These are phyloP conservation scores for Brachypodius melanocephalos DNA, from an alignment of 2,113 vertebrate species.

Conservation along the genomic window DNA sequence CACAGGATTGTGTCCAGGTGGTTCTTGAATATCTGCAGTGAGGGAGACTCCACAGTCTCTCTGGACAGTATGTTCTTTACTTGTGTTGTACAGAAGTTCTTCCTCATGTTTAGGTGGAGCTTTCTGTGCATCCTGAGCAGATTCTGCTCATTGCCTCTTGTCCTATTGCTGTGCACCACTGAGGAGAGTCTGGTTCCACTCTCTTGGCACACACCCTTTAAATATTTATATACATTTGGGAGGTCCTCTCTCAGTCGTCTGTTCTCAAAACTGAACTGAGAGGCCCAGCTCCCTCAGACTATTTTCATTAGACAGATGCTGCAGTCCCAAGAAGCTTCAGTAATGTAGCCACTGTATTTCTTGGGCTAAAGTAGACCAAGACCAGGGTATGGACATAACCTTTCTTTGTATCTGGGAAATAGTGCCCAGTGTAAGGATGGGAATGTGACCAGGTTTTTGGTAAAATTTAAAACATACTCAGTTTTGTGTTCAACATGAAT, in stretches of 20 bases:
- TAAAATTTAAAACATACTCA: background rate
- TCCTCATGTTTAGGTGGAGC: background rate
- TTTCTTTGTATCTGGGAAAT: background rate
- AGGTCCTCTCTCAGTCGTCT: background rate
- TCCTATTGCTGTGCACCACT: background rate
- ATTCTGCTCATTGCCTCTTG: background rate
- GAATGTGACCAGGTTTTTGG: background rate
- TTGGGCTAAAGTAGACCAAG: background rate
- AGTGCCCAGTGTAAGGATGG: background rate
- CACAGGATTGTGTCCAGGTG: accelerated
- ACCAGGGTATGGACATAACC: background rate
- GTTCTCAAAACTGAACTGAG: background rate
- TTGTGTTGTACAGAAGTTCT: background rate
- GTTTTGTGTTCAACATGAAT: background rate
- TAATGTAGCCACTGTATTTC: background rate
- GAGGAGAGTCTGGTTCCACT: background rate
- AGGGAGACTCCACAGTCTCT: accelerated
- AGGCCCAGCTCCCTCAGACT: background rate
- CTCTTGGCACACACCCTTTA: background rate
- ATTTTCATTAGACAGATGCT: background rate
- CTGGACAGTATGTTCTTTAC: background rate
- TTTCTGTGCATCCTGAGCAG: background rate
- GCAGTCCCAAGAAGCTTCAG: background rate
- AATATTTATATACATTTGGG: background rate
- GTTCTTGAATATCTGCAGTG: background rate